These are phyloP conservation scores for Spea hammondii DNA, from an alignment of 2,797 vertebrate genomes.

Conservation along the genomic window DNA sequence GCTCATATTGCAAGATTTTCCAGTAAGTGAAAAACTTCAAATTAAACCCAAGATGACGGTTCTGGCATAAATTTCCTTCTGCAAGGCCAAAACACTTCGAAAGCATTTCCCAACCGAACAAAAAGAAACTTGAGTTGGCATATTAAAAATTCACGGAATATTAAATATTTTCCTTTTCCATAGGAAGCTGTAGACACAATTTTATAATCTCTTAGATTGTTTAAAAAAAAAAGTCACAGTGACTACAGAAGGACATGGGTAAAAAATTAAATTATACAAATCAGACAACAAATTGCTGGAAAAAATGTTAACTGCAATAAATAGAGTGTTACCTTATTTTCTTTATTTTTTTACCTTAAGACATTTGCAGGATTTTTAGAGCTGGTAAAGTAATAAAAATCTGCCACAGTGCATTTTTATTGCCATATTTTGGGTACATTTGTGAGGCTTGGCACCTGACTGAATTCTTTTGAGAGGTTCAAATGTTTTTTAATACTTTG, in stretches of 20 bases:
- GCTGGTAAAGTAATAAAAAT: slow-evolving; percentile 56
- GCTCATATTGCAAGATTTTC: slow-evolving; percentile 33
- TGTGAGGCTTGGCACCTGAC: slow-evolving; percentile 54
- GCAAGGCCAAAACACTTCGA: slow-evolving; percentile 45
- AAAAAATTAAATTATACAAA: slow-evolving; percentile 30
- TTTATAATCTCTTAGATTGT: background rate
- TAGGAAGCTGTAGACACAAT: slow-evolving; percentile 5
- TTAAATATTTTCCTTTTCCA: slow-evolving; percentile 33
- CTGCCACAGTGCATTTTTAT: slow-evolving; percentile 59
- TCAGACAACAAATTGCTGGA: slow-evolving; percentile 50
- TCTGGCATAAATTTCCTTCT: slow-evolving; percentile 30
- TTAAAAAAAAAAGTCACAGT: background rate
- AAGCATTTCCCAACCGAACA: slow-evolving; percentile 33
- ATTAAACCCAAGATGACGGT: slow-evolving; percentile 34
- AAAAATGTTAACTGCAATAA: slow-evolving; percentile 56
- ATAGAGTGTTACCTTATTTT: slow-evolving; percentile 55
- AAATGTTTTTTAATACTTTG: slow-evolving; percentile 49
- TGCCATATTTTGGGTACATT: slow-evolving; percentile 53
- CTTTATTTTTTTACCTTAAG: slow-evolving; percentile 43
- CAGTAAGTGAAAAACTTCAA: slow-evolving; percentile 40
- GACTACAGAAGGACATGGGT: background rate
- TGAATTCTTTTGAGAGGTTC: slow-evolving; percentile 51
- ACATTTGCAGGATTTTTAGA: slow-evolving; percentile 59
- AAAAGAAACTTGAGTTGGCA: slow-evolving; percentile 40
- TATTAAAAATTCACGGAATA: slow-evolving; percentile 45